Evolutionary conservation across 2,888 invertebrate species (phyloP), one percentile per base, ranked within the genome.

Genomic region (Enchytraeus crypticus): DNA sequence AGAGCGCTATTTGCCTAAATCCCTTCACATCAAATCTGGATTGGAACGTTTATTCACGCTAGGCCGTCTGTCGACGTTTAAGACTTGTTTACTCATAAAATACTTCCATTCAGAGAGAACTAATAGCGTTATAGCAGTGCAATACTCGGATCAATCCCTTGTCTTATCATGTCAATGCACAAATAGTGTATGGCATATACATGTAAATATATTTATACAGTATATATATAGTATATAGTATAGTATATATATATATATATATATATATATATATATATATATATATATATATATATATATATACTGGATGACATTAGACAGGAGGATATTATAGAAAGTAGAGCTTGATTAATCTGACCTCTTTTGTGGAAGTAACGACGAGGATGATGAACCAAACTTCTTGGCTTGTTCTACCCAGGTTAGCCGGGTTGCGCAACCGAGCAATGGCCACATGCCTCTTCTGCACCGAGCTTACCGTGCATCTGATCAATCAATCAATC

Each of bases 361-460:
- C 74, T 77, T 83, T 82, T 60, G 82, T 82, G 5, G 84, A 83
- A 51, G 84, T 83, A 14, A 84, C 76, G 32, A 84, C 82, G 53
- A 84, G 79, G 64, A 84, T 81, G 69, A 84, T 82, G 69, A 84
- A 82, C 60, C 82, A 76, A 14, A 84, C 81, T 72, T 84, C 84
- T 67, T 84, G 84, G 75, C 83, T 82, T 1, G 83, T 83, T 54
- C 82, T 72, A 1, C 84, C 84, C 69, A 84, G 77, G 72, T 85
- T 84, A 27, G 83, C 83, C 26, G 84, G 83, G 66, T 82, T 81
- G 58, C 80, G 81, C 30, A 84, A 74, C 32, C 84, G 75, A 1
- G 83, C 83, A 57, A 84, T 83, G 45, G 83, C 84, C 5, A 84
- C 83, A 69, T 83, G 82, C 4, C 84, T 77, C 65, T 80, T 80